Conservation (phyloP, 1,140 invertebrate species). For the Bicyclus anynana region DNA sequence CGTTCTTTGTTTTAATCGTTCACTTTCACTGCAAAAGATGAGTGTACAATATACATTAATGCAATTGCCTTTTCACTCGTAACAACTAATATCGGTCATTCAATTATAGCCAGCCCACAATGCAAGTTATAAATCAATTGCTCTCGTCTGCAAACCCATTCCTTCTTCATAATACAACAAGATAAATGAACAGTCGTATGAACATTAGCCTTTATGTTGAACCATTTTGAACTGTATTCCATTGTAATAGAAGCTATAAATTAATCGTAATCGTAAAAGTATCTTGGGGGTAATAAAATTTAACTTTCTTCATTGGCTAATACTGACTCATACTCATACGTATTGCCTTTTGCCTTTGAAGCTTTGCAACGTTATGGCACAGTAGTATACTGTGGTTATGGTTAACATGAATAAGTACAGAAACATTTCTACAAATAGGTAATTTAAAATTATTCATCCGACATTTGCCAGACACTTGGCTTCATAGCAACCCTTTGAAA, state of each 20-base stretch:
- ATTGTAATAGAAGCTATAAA: not conserved
- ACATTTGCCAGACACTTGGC: too few relatives aligned
- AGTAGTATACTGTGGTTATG: too few relatives aligned
- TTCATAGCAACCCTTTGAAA: too few relatives aligned
- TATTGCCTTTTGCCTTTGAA: conserved; percentile 9
- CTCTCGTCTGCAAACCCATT: conserved; percentile 27
- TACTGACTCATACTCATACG: conserved; percentile 27
- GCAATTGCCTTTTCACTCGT: conserved; percentile 28
- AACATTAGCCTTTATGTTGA: not conserved
- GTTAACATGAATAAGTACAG: not conserved
- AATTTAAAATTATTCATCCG: not conserved
- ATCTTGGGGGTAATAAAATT: conserved; percentile 38
- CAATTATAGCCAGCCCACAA: conserved; percentile 23
- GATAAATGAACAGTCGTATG: conserved; percentile 4
- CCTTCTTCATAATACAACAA: conserved; percentile 22
- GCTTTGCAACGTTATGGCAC: not conserved
- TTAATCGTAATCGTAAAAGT: conserved; percentile 25
- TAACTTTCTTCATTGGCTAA: conserved; percentile 37
- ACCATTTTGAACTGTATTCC: conserved; percentile 16
- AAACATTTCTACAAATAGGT: not conserved
- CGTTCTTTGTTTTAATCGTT: not conserved
- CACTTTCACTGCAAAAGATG: conserved; percentile 16
- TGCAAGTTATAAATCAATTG: conserved; percentile 36
- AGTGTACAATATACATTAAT: conserved; percentile 13
- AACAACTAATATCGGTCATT: conserved; percentile 24